Conservation (phyloP, 1,140 invertebrate species). For the Eriocheir sinensis region DNA sequence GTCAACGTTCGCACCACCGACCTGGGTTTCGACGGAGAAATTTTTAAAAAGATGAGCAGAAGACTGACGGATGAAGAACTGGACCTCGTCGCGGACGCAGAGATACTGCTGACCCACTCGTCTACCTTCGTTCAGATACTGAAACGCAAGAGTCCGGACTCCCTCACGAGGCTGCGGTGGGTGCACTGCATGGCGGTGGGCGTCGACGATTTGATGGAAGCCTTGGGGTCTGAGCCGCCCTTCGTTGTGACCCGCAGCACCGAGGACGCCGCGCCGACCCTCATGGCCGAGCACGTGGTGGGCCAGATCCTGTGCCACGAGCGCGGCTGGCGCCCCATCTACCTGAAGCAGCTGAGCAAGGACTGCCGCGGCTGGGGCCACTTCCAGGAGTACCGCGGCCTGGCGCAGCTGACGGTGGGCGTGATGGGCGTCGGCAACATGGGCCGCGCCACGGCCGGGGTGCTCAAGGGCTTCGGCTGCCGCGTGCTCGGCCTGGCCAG, state of each 20-base stretch:
- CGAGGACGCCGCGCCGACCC: not conserved
- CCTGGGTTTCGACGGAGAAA: too few species aligned
- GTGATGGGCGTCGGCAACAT: not conserved
- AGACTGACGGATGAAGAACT: not conserved
- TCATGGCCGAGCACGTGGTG: not conserved
- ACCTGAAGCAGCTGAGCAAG: not conserved
- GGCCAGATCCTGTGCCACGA: not conserved
- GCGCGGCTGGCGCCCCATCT: not conserved
- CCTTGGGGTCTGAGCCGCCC: not conserved
- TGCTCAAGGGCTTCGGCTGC: not conserved
- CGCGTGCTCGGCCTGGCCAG: not conserved
- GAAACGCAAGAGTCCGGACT: not conserved
- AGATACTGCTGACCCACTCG: not conserved
- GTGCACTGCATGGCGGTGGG: not conserved
- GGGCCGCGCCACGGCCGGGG: not conserved
- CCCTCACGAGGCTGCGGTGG: not conserved
- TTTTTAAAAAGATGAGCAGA: too few species aligned
- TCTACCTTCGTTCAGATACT: not conserved
- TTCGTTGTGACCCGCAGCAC: not conserved
- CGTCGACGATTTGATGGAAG: not conserved
- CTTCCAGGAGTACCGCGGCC: not conserved
- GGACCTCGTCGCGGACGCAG: not conserved
- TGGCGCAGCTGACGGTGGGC: not conserved
- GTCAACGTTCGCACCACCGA: too few species aligned
- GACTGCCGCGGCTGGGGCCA: not conserved